Percentiles rank a stretch among this genome's conserved stretches.
phyloP scores from a whole-genome alignment of 2,888 invertebrate genomes.

The Syritta pipiens region DNA sequence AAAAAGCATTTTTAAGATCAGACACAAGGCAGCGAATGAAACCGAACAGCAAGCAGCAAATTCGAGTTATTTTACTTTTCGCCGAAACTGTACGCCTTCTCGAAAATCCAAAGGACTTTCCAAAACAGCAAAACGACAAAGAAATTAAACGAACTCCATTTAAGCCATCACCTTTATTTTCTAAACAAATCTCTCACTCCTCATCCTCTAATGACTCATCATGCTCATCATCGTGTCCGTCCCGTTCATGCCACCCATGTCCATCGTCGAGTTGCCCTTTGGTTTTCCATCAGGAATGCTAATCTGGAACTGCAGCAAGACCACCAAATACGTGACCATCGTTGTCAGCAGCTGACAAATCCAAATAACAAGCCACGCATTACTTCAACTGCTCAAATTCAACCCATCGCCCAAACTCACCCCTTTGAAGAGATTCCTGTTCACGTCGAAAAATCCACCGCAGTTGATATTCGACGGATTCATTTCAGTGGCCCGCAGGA shows the following conservation, averaged over 20 bases:
- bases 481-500: conserved; percentile 87
- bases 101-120: no score
- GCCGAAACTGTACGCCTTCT: no score
- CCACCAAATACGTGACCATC: conserved; percentile 88
- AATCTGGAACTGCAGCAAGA: conserved; percentile 87
- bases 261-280: conserved; percentile 39
- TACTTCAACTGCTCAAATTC: not conserved
- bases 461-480: conserved; percentile 87
- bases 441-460: conserved; percentile 87
- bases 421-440: conserved; percentile 86
- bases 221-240: conserved; percentile 6
- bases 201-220: conserved; percentile 69
- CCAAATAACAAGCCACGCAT: conserved; percentile 8
- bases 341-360: conserved; percentile 83
- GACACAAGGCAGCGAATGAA: no score
- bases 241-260: no score
- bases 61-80: no score
- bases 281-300: conserved; percentile 81
- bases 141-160: no score
- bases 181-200: no score
- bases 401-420: conserved; percentile 75
- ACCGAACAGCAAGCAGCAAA: no score
- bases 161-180: not conserved
- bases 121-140: no score
- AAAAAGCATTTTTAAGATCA: no score